Percentiles rank a stretch among this genome's conserved stretches.
phyloP scores from a whole-genome alignment of 2,888 invertebrate genomes.

The Chaitophorus viminalis region DNA sequence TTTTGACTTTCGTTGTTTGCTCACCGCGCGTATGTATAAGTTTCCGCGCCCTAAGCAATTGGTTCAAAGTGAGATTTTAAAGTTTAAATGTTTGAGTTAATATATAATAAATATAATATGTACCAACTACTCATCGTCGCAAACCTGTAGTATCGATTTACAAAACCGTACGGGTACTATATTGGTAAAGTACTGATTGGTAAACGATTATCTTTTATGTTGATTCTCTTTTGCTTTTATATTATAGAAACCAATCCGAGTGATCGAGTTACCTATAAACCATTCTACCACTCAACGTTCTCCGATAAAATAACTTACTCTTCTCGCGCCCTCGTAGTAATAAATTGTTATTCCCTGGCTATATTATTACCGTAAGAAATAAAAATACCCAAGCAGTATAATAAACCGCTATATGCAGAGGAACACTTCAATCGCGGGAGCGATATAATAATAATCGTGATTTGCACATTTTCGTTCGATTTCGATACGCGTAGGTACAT shows the following conservation, averaged over 20 bases:
- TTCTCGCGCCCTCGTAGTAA: constrained; percentile 7
- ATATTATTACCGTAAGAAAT: constrained; percentile 33
- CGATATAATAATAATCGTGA: constrained; percentile 33
- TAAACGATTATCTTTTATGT: constrained; percentile 47
- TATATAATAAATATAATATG: too few species aligned
- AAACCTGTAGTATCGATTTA: not conserved
- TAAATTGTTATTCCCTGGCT: constrained; percentile 41
- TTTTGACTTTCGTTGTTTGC: not conserved
- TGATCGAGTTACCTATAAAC: constrained; percentile 41
- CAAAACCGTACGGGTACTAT: not conserved
- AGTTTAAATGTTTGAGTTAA: not conserved
- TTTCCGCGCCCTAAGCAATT: not conserved
- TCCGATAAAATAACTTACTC: constrained; percentile 52
- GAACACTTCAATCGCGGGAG: constrained; percentile 6
- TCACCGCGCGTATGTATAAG: not conserved
- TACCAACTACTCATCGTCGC: not conserved
- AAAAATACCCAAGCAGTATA: constrained; percentile 12
- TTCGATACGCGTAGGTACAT: not conserved
- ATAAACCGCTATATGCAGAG: not conserved
- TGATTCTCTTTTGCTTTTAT: constrained; percentile 46
- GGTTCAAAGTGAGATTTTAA: not conserved
- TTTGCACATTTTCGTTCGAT: constrained; percentile 20
- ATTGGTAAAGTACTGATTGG: not conserved
- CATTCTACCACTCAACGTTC: constrained; percentile 30
- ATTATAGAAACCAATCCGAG: constrained; percentile 27